Conservation (phyloP, 2,888 invertebrate species). For the Tachina grossa region DNA sequence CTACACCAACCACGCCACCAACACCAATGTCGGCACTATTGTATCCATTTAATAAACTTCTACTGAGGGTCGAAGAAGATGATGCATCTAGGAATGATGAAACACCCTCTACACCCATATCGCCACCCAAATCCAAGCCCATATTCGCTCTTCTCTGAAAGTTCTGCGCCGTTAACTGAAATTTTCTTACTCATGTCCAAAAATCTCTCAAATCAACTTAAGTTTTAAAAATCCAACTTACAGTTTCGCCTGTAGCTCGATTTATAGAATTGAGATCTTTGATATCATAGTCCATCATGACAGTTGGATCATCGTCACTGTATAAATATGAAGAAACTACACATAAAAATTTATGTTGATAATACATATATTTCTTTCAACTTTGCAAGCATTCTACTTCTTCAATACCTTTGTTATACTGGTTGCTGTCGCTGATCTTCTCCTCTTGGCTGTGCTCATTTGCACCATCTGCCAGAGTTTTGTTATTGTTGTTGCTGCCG, state of each 20-base stretch:
- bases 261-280: conserved; percentile 82
- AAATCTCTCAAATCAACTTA: conserved; percentile 79
- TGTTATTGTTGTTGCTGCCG: conserved; percentile 63
- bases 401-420: conserved; percentile 50
- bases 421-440: conserved; percentile 1
- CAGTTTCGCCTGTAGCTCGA: conserved; percentile 82
- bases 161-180: conserved; percentile 86
- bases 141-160: conserved; percentile 88
- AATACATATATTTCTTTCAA: neutral
- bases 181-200: conserved; percentile 82
- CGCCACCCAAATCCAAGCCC: conserved; percentile 81
- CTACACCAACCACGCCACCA: conserved; percentile 71
- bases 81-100: conserved; percentile 69
- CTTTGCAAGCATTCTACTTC: neutral
- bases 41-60: conserved; percentile 71
- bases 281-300: conserved; percentile 80
- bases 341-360: neutral
- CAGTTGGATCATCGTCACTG: conserved; percentile 79
- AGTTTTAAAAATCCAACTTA: conserved; percentile 83
- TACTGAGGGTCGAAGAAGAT: conserved; percentile 69
- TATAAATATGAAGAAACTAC: conserved; percentile 74
- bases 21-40: conserved; percentile 62
- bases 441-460: conserved; percentile 59
- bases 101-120: conserved; percentile 79
- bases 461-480: conserved; percentile 19